Conservation (phyloP, 2,888 invertebrate genomes). For the Ennomos fuscantarius region DNA sequence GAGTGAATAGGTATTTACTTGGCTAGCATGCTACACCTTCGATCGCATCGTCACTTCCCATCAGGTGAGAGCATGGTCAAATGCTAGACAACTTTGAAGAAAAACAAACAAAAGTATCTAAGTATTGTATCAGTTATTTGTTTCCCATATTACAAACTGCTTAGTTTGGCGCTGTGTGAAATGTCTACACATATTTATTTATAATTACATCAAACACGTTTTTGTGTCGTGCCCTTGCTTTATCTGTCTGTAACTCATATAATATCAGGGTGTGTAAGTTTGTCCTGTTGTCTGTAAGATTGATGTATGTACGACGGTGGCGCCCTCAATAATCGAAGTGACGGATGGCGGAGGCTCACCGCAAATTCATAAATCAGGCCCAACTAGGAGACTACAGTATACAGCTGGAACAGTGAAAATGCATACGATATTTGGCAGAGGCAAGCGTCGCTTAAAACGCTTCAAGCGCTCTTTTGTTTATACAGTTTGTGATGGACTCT, state of each 20-base stretch:
- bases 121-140: too few species aligned
- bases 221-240: not conserved
- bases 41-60: too few species aligned
- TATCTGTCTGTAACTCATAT: constrained; percentile 11
- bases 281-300: constrained; percentile 57
- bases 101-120: too few species aligned
- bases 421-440: constrained; percentile 6
- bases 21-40: too few species aligned
- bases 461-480: constrained; percentile 28
- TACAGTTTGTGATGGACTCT: constrained; percentile 21
- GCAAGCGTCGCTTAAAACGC: constrained; percentile 24
- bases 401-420: constrained; percentile 1
- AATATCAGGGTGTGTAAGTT: constrained; percentile 29
- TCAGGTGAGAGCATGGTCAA: too few species aligned
- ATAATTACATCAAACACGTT: not conserved
- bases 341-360: constrained; percentile 46
- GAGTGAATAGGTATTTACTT: too few species aligned
- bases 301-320: constrained; percentile 58
- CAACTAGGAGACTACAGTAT: constrained; percentile 34
- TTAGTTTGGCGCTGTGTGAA: too few species aligned
- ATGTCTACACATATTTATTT: too few species aligned
- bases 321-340: constrained; percentile 57
- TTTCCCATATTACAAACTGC: too few species aligned
- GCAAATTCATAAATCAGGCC: constrained; percentile 64
- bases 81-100: too few species aligned